A percentile compares a stretch with the other conserved stretches of the same genome.
phyloP scores from a whole-genome alignment of 2,888 invertebrate species.

The Salpingus planirostris region DNA sequence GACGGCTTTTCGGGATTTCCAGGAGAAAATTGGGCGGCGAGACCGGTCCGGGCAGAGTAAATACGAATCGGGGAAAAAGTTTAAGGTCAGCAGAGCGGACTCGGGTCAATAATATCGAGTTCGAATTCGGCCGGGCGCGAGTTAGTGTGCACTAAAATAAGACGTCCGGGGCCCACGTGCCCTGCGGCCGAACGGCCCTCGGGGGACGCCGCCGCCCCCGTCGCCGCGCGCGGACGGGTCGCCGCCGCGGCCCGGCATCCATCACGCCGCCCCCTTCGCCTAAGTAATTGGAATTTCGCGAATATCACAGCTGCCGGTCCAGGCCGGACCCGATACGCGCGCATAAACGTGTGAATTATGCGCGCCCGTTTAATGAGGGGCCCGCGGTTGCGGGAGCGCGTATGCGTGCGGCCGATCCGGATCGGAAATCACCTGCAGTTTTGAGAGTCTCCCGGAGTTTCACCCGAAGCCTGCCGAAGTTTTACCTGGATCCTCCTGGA shows the following conservation, averaged over 20 bases:
- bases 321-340: slow-evolving; percentile 14
- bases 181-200: slow-evolving; percentile 16
- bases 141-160: slow-evolving; percentile 29
- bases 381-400: too few relatives aligned
- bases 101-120: slow-evolving; percentile 1
- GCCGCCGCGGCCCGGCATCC: slow-evolving; percentile 17
- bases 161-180: slow-evolving; percentile 27
- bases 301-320: slow-evolving; percentile 19
- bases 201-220: slow-evolving; percentile 12
- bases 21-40: too few relatives aligned
- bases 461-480: too few relatives aligned
- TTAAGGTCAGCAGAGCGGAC: not conserved
- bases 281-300: slow-evolving; percentile 21
- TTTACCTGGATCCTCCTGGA: too few relatives aligned
- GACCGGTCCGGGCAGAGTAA: too few relatives aligned
- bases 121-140: slow-evolving; percentile 20
- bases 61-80: not conserved
- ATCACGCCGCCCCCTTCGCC: slow-evolving; percentile 9
- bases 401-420: too few relatives aligned
- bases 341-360: slow-evolving; percentile 18
- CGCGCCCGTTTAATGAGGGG: too few relatives aligned
- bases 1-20: too few relatives aligned
- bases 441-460: too few relatives aligned
- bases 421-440: too few relatives aligned
- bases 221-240: slow-evolving; percentile 9